Percentiles rank a stretch among this genome's conserved stretches.
These are phyloP conservation scores for Orchestia grillus DNA, from an alignment of 1,140 invertebrate species.

Conservation along the genomic window DNA sequence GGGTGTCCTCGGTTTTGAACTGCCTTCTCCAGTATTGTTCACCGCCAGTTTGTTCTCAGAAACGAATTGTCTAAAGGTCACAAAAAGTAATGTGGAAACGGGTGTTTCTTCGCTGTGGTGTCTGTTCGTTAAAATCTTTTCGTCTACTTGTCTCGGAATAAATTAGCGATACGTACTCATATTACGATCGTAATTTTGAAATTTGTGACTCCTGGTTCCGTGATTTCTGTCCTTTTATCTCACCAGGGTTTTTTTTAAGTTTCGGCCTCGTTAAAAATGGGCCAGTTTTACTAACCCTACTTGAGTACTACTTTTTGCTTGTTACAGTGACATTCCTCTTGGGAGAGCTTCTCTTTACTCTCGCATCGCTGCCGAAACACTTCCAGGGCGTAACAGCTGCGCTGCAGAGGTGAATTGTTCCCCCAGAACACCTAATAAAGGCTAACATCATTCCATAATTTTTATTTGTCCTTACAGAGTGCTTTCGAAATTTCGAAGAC, in stretches of 20 bases:
- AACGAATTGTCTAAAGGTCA: background rate
- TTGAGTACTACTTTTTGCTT: background rate
- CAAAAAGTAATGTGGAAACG: background rate
- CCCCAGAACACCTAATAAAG: conserved; percentile 12
- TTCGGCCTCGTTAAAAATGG: background rate
- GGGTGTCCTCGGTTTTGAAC: background rate
- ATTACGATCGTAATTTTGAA: background rate
- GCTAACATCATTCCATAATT: background rate
- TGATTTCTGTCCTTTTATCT: background rate
- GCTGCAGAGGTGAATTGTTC: background rate
- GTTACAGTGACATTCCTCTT: conserved; percentile 16
- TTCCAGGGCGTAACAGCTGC: background rate
- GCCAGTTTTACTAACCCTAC: conserved; percentile 5
- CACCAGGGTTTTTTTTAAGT: background rate
- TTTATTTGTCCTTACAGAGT: background rate
- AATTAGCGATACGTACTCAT: background rate
- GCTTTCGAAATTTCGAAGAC: background rate
- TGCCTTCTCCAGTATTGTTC: background rate
- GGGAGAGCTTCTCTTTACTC: background rate
- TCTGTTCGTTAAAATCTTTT: background rate
- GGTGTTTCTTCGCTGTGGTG: background rate
- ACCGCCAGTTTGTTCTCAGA: background rate
- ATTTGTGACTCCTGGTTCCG: background rate
- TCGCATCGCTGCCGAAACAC: background rate
- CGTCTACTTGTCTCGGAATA: background rate